Conservation (phyloP, 2,888 invertebrate species). For the Girardia tigrina region DNA sequence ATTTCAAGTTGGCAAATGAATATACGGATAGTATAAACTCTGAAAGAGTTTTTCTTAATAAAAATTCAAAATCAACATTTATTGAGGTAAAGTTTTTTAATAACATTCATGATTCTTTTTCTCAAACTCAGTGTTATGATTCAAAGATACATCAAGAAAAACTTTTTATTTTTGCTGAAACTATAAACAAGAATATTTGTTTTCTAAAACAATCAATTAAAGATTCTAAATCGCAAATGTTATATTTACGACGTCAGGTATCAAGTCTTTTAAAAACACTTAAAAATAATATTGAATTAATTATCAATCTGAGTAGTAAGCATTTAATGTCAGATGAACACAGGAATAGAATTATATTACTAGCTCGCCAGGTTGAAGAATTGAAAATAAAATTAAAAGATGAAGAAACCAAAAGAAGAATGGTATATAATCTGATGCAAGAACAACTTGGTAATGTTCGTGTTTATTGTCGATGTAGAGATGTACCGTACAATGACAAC, state of each 20-base stretch:
- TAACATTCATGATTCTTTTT: neutral
- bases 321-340: constrained; percentile 4
- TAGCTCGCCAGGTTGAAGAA: neutral
- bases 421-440: constrained; percentile 21
- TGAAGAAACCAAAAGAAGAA: constrained; percentile 6
- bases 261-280: neutral
- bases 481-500: neutral
- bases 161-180: neutral
- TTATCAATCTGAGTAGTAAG: constrained; percentile 6
- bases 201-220: neutral
- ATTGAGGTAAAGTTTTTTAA: neutral
- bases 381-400: constrained; percentile 15
- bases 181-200: neutral
- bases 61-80: neutral
- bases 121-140: neutral
- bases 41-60: neutral
- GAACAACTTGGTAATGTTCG: constrained; percentile 25
- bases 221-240: neutral
- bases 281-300: constrained; percentile 3
- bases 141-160: neutral
- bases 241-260: neutral
- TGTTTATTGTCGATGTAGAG: constrained; percentile 30
- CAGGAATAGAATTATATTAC: neutral
- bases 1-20: neutral
- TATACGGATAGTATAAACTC: neutral